phyloP scores from a whole-genome alignment of 2,888 invertebrate genomes.

The Campoletis raptor region DNA sequence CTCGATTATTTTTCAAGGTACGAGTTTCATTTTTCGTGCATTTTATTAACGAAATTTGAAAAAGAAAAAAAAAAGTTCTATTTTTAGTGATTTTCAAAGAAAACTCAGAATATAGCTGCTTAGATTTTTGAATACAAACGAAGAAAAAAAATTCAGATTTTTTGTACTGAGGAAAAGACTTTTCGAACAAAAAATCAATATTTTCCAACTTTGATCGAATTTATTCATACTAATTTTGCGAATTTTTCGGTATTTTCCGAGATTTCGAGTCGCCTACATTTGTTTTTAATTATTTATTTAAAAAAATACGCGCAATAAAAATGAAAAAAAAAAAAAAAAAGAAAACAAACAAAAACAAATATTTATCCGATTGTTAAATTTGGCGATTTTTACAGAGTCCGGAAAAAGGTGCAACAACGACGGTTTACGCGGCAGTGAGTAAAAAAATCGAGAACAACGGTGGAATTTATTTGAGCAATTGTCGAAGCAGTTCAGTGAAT shows the following conservation, averaged over 20 bases:
- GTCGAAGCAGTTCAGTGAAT: constrained; percentile 87
- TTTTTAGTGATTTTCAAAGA: not conserved
- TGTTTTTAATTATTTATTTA: not conserved
- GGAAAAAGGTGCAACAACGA: constrained; percentile 92
- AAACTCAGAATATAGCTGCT: not conserved
- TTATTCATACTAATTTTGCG: not conserved
- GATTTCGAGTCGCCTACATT: too few species aligned
- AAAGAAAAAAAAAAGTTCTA: not conserved
- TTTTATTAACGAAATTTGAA: not conserved
- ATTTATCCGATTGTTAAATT: not conserved
- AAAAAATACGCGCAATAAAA: not conserved
- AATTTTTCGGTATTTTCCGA: not conserved
- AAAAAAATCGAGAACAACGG: constrained; percentile 90
- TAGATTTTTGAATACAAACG: not conserved
- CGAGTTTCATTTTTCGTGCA: constrained; percentile 23
- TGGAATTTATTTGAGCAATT: constrained; percentile 94
- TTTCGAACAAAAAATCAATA: not conserved
- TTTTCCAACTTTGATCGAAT: too few species aligned
- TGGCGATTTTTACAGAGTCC: constrained; percentile 87
- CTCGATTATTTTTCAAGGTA: constrained; percentile 91
- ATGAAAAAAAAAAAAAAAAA: not conserved
- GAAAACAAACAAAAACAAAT: not conserved
- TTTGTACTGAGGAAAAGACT: not conserved
- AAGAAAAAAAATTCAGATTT: not conserved
- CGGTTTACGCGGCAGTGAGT: constrained; percentile 92